Conservation (phyloP, 2,113 vertebrate species). For the Bufo bufo region DNA sequence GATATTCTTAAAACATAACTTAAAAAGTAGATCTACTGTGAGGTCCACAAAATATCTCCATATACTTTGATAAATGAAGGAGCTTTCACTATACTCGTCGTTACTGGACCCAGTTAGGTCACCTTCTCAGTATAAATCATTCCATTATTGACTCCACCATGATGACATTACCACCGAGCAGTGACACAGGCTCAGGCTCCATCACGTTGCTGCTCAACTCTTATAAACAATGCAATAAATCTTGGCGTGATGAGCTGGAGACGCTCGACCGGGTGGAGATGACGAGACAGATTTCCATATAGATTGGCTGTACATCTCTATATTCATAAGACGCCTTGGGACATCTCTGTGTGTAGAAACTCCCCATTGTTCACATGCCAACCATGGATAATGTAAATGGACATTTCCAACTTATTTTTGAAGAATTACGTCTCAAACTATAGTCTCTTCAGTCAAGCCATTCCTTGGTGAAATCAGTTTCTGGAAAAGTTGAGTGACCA, state of each 20-base stretch:
- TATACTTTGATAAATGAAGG: background rate
- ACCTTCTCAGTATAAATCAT: background rate
- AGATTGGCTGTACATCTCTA: background rate
- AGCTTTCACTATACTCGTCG: background rate
- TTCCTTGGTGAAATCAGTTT: background rate
- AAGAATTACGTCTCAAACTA: background rate
- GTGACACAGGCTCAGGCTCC: background rate
- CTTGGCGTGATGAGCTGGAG: background rate
- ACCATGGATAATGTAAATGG: background rate
- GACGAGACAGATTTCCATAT: slow-evolving; percentile 12
- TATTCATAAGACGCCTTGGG: background rate
- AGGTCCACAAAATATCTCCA: background rate
- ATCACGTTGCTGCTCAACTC: background rate
- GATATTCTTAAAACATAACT: background rate
- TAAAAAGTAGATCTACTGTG: background rate
- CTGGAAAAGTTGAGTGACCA: background rate
- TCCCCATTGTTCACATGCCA: background rate
- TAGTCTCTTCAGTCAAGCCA: background rate
- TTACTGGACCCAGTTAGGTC: background rate
- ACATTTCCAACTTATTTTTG: background rate
- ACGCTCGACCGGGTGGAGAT: background rate
- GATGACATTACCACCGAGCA: background rate
- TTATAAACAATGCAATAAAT: background rate
- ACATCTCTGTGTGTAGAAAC: background rate
- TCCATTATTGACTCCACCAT: background rate